These are phyloP conservation scores for Vandiemenella viatica DNA, from an alignment of 2,888 invertebrate genomes.

Conservation along the genomic window DNA sequence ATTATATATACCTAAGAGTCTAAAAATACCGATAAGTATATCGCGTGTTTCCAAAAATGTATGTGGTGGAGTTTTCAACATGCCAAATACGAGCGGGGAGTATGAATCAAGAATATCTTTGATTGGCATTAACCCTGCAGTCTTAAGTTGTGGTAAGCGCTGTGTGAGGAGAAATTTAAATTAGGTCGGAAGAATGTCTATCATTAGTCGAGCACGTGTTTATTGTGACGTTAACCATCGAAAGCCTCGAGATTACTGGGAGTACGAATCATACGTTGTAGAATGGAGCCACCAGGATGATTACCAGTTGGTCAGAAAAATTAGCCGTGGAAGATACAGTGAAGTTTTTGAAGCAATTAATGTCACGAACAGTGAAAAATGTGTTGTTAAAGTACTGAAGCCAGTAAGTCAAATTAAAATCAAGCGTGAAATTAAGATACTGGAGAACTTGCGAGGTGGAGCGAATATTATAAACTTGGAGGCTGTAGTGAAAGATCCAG, in stretches of 20 bases:
- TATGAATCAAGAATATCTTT: too few species aligned
- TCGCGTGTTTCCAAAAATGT: too few species aligned
- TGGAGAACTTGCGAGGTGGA: constrained; percentile 97
- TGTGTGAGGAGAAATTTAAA: constrained; percentile 20
- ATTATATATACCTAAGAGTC: too few species aligned
- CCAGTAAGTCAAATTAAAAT: constrained; percentile 99
- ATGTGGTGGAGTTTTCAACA: too few species aligned
- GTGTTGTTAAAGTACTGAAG: constrained; percentile 98
- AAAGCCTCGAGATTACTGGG: constrained; percentile 98
- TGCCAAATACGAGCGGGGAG: too few species aligned
- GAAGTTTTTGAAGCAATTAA: constrained; percentile 99
- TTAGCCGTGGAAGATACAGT: constrained; percentile 99
- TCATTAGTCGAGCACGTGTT: constrained; percentile 90
- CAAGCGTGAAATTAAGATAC: constrained; percentile 98
- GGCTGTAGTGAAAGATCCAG: constrained; percentile 98
- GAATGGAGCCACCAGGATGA: constrained; percentile 98
- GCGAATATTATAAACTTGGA: constrained; percentile 97
- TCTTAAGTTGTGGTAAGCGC: constrained; percentile 21
- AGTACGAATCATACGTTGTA: constrained; percentile 97
- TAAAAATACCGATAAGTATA: too few species aligned
- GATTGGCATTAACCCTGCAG: constrained; percentile 25
- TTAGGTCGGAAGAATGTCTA: constrained; percentile 51
- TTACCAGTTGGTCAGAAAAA: constrained; percentile 94
- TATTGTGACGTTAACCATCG: constrained; percentile 98
- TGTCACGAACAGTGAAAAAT: constrained; percentile 95